Evolutionary conservation across 23 tunicate genomes (phyloP).

Genomic region (Halocynthia aurantium): DNA sequence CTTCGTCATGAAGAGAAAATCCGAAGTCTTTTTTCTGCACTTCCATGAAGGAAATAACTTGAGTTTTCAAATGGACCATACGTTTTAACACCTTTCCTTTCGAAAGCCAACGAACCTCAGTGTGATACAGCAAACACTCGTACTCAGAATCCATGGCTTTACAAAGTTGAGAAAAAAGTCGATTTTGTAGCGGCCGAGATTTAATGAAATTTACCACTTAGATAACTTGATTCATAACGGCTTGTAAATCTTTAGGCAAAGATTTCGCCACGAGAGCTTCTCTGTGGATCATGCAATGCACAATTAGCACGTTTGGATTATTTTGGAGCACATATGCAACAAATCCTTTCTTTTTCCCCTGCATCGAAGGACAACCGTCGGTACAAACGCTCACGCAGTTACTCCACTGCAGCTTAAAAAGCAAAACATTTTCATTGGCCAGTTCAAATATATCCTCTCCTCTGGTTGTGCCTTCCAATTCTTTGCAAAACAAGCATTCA

Average conservation of each 20-base stretch:
- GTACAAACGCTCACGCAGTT: constrained; percentile 53
- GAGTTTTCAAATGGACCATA: constrained; percentile 48
- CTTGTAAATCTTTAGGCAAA: constrained; percentile 45
- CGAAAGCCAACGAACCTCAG: constrained; percentile 47
- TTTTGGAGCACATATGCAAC: constrained; percentile 34
- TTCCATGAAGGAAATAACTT: constrained; percentile 56
- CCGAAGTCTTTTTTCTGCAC: constrained; percentile 50
- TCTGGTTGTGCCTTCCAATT: constrained; percentile 46
- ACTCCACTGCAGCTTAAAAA: constrained; percentile 35
- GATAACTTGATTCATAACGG: constrained; percentile 40
- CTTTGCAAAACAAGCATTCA: constrained; percentile 56
- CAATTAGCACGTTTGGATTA: constrained; percentile 43
- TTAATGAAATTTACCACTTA: constrained; percentile 40
- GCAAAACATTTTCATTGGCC: constrained; percentile 46
- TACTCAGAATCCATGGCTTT: constrained; percentile 50
- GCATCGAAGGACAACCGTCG: constrained; percentile 46
- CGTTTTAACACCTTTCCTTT: constrained; percentile 61
- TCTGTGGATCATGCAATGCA: constrained; percentile 58
- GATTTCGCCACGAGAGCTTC: constrained; percentile 57
- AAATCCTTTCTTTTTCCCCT: constrained; percentile 36
- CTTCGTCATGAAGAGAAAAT: constrained; percentile 49
- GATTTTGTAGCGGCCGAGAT: constrained; percentile 55
- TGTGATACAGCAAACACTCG: constrained; percentile 46
- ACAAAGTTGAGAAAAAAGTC: constrained; percentile 41
- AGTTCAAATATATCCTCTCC: constrained; percentile 50